Evolutionary conservation across 2,888 invertebrate species (phyloP), one percentile per base, ranked within the genome.

Genomic region (Chloroclysta siterata): DNA sequence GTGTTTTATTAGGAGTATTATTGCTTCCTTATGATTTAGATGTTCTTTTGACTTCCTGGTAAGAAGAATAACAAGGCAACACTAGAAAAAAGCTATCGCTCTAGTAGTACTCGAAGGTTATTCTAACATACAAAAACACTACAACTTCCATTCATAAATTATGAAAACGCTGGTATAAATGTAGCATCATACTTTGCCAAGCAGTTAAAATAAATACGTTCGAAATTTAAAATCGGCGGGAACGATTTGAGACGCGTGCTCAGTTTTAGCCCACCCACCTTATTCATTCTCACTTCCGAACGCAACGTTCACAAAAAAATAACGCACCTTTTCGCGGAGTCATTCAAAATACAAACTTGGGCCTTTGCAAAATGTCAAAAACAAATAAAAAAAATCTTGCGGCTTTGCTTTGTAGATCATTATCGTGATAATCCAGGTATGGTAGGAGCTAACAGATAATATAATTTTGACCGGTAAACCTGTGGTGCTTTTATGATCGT

Each of bases 1-100:
- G 80, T 73, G 76, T 86, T 87, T 86, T 87, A 87, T 85, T 83
- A 78, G 78, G 72, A 79, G 79, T 82, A 79, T 86, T 84, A 86
- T 87, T 81, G 79, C 85, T 88, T 83, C 83, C 81, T 79, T 77
- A 75, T 73, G 74, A 66, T 69, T 73, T 63, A 54, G 61, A 67
- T 68, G 74, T 68, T 77, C 65, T 58, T 60, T 70, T 70, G 56
- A 68, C 70, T 82, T 81, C 80, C 81, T 76, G 71, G 71, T 65
- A 65, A 67, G 52, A 60, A 63, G 59, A 60, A 63, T 63, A n/a
- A 46, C 7, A 39, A 36, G 6, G 15, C 15, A 36, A 17, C 13
- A 46, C 28, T 14, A 39, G 42, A 15, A 46, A 46, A 33, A 33
- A 7, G 1, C 7, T 8, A 33, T 8, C 8, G 3, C 33, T 8